Conservation (phyloP, 2,888 invertebrate species). For the Chrysomela aeneicollis region DNA sequence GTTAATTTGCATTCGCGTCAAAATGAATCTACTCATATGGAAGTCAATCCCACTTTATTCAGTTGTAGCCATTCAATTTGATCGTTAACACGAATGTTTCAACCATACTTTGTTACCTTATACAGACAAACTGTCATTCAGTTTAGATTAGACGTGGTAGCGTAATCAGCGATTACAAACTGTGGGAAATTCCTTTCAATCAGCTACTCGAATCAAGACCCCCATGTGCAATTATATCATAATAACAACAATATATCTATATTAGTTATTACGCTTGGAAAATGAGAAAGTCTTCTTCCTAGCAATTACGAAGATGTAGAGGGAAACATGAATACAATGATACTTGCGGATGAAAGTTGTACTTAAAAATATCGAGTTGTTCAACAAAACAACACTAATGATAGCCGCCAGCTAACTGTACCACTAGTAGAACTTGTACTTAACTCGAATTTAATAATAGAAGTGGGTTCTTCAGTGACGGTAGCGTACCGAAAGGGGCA, state of each 20-base stretch:
- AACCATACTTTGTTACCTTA: no score
- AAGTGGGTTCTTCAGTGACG: constrained; percentile 26
- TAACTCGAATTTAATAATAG: constrained; percentile 30
- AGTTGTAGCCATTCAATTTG: no score
- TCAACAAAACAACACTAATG: constrained; percentile 31
- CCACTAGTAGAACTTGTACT: constrained; percentile 31
- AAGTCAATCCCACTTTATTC: no score
- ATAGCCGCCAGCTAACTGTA: constrained; percentile 27
- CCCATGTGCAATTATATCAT: not conserved
- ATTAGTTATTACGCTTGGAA: not conserved
- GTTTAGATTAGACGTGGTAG: not conserved
- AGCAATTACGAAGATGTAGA: constrained; percentile 2
- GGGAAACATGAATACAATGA: constrained; percentile 17
- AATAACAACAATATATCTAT: constrained; percentile 9
- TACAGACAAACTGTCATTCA: constrained; percentile 3
- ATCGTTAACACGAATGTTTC: no score
- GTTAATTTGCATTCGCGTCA: no score
- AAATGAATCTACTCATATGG: no score
- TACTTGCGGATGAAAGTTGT: constrained; percentile 16
- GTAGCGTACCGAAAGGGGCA: constrained; percentile 31
- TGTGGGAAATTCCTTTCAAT: not conserved
- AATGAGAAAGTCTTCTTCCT: constrained; percentile 13
- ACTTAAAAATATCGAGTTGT: constrained; percentile 20
- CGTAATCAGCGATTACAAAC: not conserved
- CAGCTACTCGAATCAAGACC: not conserved